Evolutionary conservation across 53 echinoderm and acorn worm genomes (phyloP).

Genomic region (Apostichopus leukothele): DNA sequence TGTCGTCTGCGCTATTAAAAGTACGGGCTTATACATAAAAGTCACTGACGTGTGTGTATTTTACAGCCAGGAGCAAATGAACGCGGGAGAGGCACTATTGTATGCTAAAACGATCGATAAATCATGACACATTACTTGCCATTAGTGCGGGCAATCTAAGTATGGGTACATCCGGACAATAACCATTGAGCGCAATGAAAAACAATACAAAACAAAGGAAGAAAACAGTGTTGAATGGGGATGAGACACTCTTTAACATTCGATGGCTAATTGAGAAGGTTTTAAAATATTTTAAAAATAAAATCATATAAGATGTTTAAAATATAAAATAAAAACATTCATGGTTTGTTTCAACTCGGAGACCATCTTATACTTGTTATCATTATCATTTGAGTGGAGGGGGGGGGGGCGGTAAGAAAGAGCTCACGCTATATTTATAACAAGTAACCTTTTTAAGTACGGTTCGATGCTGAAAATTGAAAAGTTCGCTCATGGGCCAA

Average conservation of each 20-base stretch:
- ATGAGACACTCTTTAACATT: not conserved
- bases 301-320: not conserved
- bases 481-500: not conserved
- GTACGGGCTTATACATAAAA: not conserved
- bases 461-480: not conserved
- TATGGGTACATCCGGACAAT: not conserved
- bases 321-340: not conserved
- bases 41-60: not conserved
- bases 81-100: not conserved
- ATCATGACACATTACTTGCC: constrained; percentile 43
- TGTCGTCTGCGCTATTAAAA: too few species aligned
- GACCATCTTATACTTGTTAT: not conserved
- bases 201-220: not conserved
- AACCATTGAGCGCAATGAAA: not conserved
- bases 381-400: not conserved
- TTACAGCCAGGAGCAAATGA: constrained; percentile 12
- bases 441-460: not conserved
- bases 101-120: constrained; percentile 20
- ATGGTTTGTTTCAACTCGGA: not conserved
- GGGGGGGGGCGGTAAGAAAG: not conserved
- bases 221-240: not conserved
- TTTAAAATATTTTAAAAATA: too few species aligned
- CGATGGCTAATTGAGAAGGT: not conserved
- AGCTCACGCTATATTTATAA: not conserved
- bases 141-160: constrained; percentile 8